These are phyloP conservation scores for Nomada lathburiana DNA, from an alignment of 2,888 invertebrate genomes.

Conservation along the genomic window DNA sequence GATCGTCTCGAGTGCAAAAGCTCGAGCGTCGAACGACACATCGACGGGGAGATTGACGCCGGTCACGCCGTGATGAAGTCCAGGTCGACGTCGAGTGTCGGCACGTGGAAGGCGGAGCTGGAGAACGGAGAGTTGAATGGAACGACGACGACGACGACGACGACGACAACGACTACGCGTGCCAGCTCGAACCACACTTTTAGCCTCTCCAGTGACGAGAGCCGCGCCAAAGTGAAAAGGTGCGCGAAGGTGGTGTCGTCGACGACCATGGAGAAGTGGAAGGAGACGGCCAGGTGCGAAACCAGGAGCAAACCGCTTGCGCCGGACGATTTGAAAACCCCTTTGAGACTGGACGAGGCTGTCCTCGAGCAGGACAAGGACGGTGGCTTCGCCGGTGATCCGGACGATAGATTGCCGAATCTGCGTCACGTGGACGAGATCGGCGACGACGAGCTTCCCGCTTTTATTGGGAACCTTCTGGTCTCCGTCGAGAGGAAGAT, in stretches of 20 bases:
- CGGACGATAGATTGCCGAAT: slow-evolving; percentile 62
- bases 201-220: slow-evolving; percentile 72
- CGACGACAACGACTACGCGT: slow-evolving; percentile 46
- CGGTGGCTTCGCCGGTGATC: slow-evolving; percentile 15
- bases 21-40: slow-evolving; percentile 26
- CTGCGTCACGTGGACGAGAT: slow-evolving; percentile 74
- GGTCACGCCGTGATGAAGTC: slow-evolving; percentile 75
- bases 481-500: slow-evolving; percentile 90
- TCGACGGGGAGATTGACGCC: background rate
- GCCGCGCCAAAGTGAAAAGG: slow-evolving; percentile 71
- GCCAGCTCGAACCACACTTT: slow-evolving; percentile 72
- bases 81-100: slow-evolving; percentile 77
- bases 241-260: slow-evolving; percentile 78
- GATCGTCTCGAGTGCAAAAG: slow-evolving; percentile 61
- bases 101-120: slow-evolving; percentile 76
- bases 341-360: slow-evolving; percentile 77
- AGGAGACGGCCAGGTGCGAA: slow-evolving; percentile 76
- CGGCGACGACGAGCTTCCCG: slow-evolving; percentile 86
- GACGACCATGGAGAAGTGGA: slow-evolving; percentile 78
- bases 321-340: slow-evolving; percentile 79
- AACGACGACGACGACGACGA: slow-evolving; percentile 40
- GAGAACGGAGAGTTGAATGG: slow-evolving; percentile 63
- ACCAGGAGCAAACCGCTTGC: slow-evolving; percentile 76
- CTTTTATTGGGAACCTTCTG: slow-evolving; percentile 88
- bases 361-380: slow-evolving; percentile 57